Base-by-base conservation (phyloP, 2,113 vertebrate genomes). In the Corydoras maculifer region DNA sequence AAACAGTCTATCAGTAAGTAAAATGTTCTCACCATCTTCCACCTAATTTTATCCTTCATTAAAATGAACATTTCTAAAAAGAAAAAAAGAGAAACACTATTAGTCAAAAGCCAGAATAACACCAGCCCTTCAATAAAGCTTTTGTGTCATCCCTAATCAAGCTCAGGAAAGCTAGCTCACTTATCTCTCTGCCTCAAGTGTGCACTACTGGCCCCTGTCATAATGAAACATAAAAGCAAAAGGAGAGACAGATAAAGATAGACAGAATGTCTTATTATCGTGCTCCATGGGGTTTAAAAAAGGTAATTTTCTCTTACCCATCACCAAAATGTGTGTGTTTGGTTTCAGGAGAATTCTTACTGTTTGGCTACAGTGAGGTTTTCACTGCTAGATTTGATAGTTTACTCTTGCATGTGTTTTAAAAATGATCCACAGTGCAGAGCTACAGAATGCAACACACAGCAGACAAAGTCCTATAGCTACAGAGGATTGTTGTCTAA, bases 251-350 rank as follows among this genome's bases (percentile, higher is more conserved):
- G 43, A 30, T 5, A 69, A 18, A 50, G 35, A 69, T 35, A 50
- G 10, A 69, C 1, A 10, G 18, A n/a, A 7, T 35, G 65, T 13
- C 65, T 67, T 61, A 31, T 61, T 70, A 15, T 32, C 48, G 2
- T 9, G 13, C 30, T 53, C 30, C 35, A n/a, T 57, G 53, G 25
- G 68, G 9, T 15, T 32, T 70, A 51, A 62, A 48, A 70, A 53
- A 70, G 25, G 68, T 31, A 61, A 61, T 70, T 62, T 70, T 51
- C 58, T 61, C 48, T 51, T 61, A 69, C 68, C 58, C 51, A 51
- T 58, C 51, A 53, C 29, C 43, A 61, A 29, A 53, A 53, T 53
- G 13, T 53, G 11, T 11, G 30, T 65, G 64, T 32, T 31, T 66
- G 64, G 51, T 55, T 67, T 67, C 31, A 35, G 43, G 29, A 58